Evolutionary conservation across 2,113 vertebrate species (phyloP), one percentile per base, ranked within the genome.

Genomic region (Megaceryle torquata): DNA sequence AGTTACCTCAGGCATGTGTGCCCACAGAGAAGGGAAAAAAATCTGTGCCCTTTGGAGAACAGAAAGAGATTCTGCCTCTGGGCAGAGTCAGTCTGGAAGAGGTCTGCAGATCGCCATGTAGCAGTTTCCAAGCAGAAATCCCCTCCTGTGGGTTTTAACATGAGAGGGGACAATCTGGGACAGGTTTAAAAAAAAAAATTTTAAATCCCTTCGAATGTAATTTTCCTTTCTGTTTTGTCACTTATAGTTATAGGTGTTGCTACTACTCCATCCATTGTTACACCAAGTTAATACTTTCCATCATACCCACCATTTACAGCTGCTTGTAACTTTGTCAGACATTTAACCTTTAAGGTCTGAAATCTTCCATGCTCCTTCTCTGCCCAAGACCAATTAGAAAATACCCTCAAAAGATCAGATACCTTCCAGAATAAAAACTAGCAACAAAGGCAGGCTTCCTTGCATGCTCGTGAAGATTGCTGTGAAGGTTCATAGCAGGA

Each of bases 181-280:
- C 17, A 54, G 3, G 8, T 80, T 87, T 44, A 7, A 48, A 82
- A 82, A 70, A 70, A 87, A 28, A 8, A 14, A 31, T 61, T 82
- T 68, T 17, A 89, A 65, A 86, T 82, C 51, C 65, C 31, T 31
- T 65, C 65, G 35, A 93, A 82, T 1, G 5, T 25, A 39, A 43
- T 84, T 83, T 87, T 86, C 61, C 77, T 75, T 92, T 96, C 93
- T 88, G 89, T 82, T 93, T 89, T 44, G 7, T 80, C 41, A 50
- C 82, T 82, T 86, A 44, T 68, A 89, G 77, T 85, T 82, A 81
- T 13, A 93, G 75, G 13, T 63, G 39, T 60, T 92, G 26, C 41
- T 91, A 69, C 75, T 82, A 59, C 59, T 91, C 46, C 54, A 76
- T 85, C 54, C 68, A 74, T 92, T 95, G 87, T 95, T 86, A 89